These are phyloP conservation scores for Diprion similis DNA, from an alignment of 1,140 invertebrate species.

Conservation along the genomic window DNA sequence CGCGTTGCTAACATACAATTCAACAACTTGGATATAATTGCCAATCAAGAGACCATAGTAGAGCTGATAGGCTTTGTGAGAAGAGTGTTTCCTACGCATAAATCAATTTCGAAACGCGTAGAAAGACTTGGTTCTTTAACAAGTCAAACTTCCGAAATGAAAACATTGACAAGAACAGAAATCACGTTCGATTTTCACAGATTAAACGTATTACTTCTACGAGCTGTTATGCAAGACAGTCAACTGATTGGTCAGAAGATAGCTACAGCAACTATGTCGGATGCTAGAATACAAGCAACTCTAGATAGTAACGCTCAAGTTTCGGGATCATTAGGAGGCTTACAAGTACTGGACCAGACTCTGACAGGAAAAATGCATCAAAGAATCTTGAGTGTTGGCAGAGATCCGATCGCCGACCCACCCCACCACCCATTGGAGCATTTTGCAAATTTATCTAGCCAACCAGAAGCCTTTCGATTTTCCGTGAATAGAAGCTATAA, in stretches of 20 bases:
- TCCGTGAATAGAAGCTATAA: conserved; percentile 50
- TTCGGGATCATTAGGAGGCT: conserved; percentile 86
- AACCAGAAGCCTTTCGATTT: conserved; percentile 53
- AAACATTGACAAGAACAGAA: conserved; percentile 67
- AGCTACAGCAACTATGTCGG: conserved; percentile 89
- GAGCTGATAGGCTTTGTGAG: conserved; percentile 89
- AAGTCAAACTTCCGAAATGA: conserved; percentile 42
- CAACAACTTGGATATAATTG: conserved; percentile 95
- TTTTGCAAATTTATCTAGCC: conserved; percentile 38
- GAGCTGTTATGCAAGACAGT: conserved; percentile 78
- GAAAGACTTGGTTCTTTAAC: conserved; percentile 46
- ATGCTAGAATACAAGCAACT: conserved; percentile 89
- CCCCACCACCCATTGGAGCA: conserved; percentile 42
- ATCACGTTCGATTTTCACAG: conserved; percentile 93
- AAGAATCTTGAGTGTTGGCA: conserved; percentile 84
- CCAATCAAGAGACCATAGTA: conserved; percentile 94
- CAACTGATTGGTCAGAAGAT: conserved; percentile 83
- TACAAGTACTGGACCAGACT: conserved; percentile 91
- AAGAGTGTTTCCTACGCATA: conserved; percentile 69
- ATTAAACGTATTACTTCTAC: conserved; percentile 84
- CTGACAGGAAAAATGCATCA: conserved; percentile 84
- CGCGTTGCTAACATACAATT: conserved; percentile 88
- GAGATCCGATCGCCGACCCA: conserved; percentile 70
- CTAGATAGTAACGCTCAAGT: conserved; percentile 71
- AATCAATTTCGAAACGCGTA: conserved; percentile 41